A percentile compares a stretch with the other conserved stretches of the same genome.
Conservation (phyloP, 1,140 invertebrate species). For the Rhagoletis pomonella region DNA sequence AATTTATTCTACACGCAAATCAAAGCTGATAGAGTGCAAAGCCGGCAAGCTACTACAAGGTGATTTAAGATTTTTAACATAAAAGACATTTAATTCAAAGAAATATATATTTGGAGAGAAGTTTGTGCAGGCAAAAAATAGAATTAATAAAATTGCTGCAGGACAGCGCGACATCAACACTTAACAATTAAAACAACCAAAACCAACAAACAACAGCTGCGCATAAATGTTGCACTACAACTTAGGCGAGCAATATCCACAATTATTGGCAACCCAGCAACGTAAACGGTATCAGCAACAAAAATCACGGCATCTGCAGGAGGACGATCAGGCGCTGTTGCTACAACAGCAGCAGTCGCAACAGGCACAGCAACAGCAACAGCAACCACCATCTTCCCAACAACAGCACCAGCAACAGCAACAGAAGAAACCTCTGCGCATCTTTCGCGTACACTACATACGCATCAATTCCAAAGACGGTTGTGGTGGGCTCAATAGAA, state of each 20-base stretch:
- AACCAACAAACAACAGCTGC: constrained; percentile 24
- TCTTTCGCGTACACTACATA: constrained; percentile 70
- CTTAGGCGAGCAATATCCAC: constrained; percentile 56
- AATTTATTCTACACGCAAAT: not conserved
- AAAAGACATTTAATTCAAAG: not conserved
- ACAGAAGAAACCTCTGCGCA: constrained; percentile 64
- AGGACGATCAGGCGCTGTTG: constrained; percentile 50
- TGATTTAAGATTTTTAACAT: not conserved
- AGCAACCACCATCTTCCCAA: constrained; percentile 58
- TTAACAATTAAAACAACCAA: not conserved
- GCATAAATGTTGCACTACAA: constrained; percentile 59
- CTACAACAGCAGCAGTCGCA: constrained; percentile 65
- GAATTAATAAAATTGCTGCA: not conserved
- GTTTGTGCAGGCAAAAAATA: not conserved
- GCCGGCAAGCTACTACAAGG: not conserved
- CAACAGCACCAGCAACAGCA: constrained; percentile 62
- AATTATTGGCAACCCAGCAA: constrained; percentile 54
- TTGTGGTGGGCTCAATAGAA: constrained; percentile 30
- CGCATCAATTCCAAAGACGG: constrained; percentile 71
- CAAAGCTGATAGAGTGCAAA: not conserved
- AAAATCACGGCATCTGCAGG: constrained; percentile 66
- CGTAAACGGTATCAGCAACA: constrained; percentile 62
- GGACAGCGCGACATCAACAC: not conserved
- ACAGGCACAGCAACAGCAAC: constrained; percentile 51
- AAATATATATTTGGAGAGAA: not conserved